phyloP scores from a whole-genome alignment of 2,113 vertebrate genomes.

The Gymnocephalus cernua region DNA sequence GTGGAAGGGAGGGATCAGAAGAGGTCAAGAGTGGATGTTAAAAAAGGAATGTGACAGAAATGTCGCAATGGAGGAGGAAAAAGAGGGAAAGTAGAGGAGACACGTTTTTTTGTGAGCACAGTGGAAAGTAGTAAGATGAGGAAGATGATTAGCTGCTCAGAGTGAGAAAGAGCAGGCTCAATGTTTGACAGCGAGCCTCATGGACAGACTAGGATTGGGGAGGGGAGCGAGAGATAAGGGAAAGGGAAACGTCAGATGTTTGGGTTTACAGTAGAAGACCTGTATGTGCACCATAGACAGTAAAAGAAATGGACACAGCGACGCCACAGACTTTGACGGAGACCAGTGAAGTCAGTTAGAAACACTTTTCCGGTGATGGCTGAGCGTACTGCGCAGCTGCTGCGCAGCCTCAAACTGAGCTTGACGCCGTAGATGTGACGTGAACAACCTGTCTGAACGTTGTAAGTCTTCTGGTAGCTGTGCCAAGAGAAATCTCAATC shows the following conservation, averaged over 20 bases:
- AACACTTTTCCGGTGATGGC: too few species aligned
- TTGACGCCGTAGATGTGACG: too few species aligned
- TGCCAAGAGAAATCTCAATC: too few species aligned
- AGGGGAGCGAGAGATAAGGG: background rate
- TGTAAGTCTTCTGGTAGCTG: too few species aligned
- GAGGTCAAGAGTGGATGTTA: background rate
- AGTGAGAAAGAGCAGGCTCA: background rate
- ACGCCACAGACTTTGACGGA: too few species aligned
- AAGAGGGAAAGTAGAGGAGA: background rate
- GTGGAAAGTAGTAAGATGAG: background rate
- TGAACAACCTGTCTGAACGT: too few species aligned
- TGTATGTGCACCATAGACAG: background rate
- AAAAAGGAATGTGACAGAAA: background rate
- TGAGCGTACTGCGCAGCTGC: too few species aligned
- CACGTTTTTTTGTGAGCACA: background rate
- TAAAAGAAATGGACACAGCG: too few species aligned
- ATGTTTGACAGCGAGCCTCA: background rate
- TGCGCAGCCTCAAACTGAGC: too few species aligned
- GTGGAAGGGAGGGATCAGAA: background rate
- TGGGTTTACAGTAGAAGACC: background rate
- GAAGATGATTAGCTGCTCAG: background rate
- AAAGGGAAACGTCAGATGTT: slow-evolving; percentile 18
- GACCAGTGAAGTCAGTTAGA: too few species aligned
- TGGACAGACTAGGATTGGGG: background rate
- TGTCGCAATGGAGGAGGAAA: background rate